phyloP scores from a whole-genome alignment of 1,140 invertebrate genomes.

The Protaetia brevitarsis region DNA sequence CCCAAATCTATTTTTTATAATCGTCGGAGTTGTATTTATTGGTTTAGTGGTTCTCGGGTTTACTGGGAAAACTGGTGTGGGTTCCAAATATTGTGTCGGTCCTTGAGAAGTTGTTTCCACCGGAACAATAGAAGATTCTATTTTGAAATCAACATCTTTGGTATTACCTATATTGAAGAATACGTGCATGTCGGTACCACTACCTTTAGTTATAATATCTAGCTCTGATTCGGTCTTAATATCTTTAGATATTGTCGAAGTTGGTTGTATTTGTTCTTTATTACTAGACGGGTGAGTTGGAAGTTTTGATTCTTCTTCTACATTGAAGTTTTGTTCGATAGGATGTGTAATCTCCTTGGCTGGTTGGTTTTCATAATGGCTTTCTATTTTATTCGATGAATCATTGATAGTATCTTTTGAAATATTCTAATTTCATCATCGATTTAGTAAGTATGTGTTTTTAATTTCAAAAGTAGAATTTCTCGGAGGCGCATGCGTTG shows the following conservation, averaged over 20 bases:
- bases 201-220: constrained; percentile 2
- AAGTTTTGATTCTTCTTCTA: too few species aligned
- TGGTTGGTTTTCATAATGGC: too few species aligned
- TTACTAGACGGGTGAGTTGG: too few species aligned
- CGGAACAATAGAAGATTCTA: background rate
- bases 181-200: background rate
- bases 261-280: background rate
- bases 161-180: background rate
- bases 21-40: background rate
- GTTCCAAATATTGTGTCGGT: background rate
- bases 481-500: too few species aligned
- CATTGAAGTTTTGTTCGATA: too few species aligned
- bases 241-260: background rate
- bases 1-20: background rate
- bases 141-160: background rate
- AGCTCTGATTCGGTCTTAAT: background rate
- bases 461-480: too few species aligned
- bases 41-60: background rate
- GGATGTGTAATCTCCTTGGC: too few species aligned
- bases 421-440: too few species aligned
- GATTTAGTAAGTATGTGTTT: too few species aligned
- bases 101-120: background rate
- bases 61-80: background rate
- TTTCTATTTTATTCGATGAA: too few species aligned
- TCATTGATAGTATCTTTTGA: too few species aligned